Base-by-base conservation (phyloP, 2,888 invertebrate species). In the Ryuthela nishihirai region DNA sequence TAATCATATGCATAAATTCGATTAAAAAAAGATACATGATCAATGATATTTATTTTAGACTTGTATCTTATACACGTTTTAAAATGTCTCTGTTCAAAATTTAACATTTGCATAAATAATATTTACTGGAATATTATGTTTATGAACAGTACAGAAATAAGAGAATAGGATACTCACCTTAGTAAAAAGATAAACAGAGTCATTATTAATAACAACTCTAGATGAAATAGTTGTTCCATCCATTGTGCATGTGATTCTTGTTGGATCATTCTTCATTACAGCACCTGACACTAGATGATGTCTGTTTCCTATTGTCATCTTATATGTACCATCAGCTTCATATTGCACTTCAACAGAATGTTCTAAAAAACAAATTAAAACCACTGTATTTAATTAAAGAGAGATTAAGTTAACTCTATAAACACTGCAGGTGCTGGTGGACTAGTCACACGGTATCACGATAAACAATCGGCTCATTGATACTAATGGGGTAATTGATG, bases 151-250 rank as follows among this genome's bases (percentile, higher is more conserved):
- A n/a, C n/a, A n/a, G n/a, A n/a, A n/a, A n/a, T n/a, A n/a, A n/a
- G n/a, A n/a, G n/a, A 17, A 17, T 4, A 10, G 1, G 5, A 29
- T 26, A 20, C 21, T 72, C 73, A 83, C 84, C 69, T 80, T 74
- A 54, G 82, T 79, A 70, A 87, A 88, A 29, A 88, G 68, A 62
- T 82, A 78, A n/a, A 87, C 66, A 52, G 78, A 76, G 34, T 80
- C 75, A 1, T 78, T 78, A 63, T 81, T 76, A 52, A 79, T 74
- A 20, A 82, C 80, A 20, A 83, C 75, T 67, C 79, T 81, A n/a
- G 79, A 77, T 49, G 78, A 80, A 1, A 74, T 74, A 32, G 79
- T 76, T 9, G 73, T 71, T 9, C 80, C 82, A 65, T 83, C 70
- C 2, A 77, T 69, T 18, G 66, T 62, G 47, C 72, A 72, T 4